Evolutionary conservation across 1,140 invertebrate species (phyloP).

Genomic region (Probaryconus sp.): DNA sequence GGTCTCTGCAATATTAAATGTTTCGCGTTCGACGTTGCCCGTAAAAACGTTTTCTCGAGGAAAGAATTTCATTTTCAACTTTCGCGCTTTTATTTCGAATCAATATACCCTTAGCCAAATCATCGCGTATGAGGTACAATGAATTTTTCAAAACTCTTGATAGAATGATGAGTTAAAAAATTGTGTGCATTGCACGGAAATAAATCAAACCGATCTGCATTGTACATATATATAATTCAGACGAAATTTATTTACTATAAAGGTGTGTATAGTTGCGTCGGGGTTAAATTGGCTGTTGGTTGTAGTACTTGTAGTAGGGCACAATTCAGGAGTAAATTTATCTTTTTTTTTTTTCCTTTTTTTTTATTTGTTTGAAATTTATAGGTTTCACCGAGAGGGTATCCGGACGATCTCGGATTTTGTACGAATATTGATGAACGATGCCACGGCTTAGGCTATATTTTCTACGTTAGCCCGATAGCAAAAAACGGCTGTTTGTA

Average conservation of each 20-base stretch:
- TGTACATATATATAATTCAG: slow-evolving; percentile 41
- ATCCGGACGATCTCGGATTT: slow-evolving; percentile 46
- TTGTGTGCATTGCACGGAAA: neutral
- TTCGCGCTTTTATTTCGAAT: too few species aligned
- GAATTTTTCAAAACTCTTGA: too few species aligned
- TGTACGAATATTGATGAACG: slow-evolving; percentile 52
- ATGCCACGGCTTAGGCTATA: slow-evolving; percentile 44
- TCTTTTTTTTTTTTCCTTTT: slow-evolving; percentile 36
- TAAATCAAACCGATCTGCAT: slow-evolving; percentile 9
- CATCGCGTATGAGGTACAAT: too few species aligned
- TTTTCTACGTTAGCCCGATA: slow-evolving; percentile 21
- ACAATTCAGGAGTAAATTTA: slow-evolving; percentile 32
- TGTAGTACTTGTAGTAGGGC: slow-evolving; percentile 13
- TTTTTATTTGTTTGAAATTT: slow-evolving; percentile 38
- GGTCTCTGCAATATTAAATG: too few species aligned
- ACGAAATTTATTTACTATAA: slow-evolving; percentile 43
- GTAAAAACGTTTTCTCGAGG: too few species aligned
- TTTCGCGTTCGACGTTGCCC: too few species aligned
- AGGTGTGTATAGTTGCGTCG: slow-evolving; percentile 21
- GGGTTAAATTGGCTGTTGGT: slow-evolving; percentile 28
- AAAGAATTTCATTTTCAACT: too few species aligned
- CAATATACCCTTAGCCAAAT: too few species aligned
- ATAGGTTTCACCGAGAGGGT: slow-evolving; percentile 38
- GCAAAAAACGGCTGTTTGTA: slow-evolving; percentile 37
- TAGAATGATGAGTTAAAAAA: too few species aligned